These are phyloP conservation scores for Mesocentrotus franciscanus DNA, from an alignment of 53 echinoderm and acorn worm species.

Conservation along the genomic window DNA sequence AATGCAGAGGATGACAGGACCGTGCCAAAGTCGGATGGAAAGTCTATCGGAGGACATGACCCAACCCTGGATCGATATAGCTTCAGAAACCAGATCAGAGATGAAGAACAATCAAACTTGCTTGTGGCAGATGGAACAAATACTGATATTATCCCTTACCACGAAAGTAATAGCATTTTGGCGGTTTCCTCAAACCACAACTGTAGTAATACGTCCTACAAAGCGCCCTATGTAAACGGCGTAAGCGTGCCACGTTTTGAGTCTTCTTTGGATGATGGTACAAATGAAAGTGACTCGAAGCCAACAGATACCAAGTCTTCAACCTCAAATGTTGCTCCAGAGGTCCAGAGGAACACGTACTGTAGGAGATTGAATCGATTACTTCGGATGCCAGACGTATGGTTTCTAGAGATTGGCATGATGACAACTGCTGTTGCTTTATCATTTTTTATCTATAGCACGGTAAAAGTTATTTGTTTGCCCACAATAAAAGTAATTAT, in stretches of 20 bases:
- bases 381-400: slow-evolving; percentile 33
- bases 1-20: not conserved
- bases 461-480: not conserved
- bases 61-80: not conserved
- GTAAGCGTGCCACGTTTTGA: not conserved
- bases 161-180: not conserved
- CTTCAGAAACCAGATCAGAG: not conserved
- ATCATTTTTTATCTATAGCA: slow-evolving; percentile 20
- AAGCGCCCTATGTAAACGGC: not conserved
- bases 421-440: not conserved
- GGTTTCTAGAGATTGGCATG: slow-evolving; percentile 5
- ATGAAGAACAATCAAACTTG: not conserved
- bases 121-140: not conserved
- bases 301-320: not conserved
- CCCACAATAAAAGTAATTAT: too few species aligned
- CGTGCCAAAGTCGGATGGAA: not conserved
- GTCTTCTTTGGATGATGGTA: not conserved
- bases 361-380: not conserved
- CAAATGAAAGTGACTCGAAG: not conserved
- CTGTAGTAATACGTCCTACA: not conserved
- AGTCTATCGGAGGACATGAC: not conserved
- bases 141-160: not conserved
- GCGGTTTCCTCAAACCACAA: not conserved
- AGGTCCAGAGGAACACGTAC: not conserved
- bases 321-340: not conserved